Evolutionary conservation across 2,113 vertebrate species (phyloP).

Genomic region (Aspidoscelis tigris): DNA sequence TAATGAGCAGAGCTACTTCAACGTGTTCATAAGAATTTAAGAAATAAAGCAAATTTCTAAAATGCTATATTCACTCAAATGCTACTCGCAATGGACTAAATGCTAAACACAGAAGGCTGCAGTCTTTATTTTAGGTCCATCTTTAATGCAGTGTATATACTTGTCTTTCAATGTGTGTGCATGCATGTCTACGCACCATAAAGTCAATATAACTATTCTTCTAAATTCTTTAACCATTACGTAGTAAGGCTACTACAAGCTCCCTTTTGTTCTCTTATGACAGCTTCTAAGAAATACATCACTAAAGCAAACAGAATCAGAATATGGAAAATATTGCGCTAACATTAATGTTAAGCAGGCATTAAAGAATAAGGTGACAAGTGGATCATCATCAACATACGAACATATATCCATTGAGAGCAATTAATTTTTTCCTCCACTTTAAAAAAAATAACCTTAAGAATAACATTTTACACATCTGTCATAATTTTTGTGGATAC

Average conservation of each 20-base stretch:
- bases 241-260: neutral
- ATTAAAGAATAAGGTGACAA: conserved; percentile 45
- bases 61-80: neutral
- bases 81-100: neutral
- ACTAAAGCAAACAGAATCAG: conserved; percentile 51
- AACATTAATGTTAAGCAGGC: conserved; percentile 42
- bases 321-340: conserved; percentile 36
- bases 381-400: conserved; percentile 31
- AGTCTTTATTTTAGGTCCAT: neutral
- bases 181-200: neutral
- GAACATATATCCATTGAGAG: conserved; percentile 42
- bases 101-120: neutral
- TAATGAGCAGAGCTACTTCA: neutral
- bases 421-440: conserved; percentile 23
- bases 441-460: conserved; percentile 29
- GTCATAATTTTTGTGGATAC: conserved; percentile 25
- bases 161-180: too few relatives aligned
- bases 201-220: neutral
- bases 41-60: neutral
- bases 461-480: conserved; percentile 49
- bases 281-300: neutral
- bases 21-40: neutral
- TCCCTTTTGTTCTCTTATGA: neutral
- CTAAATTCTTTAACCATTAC: conserved; percentile 13
- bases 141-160: neutral